phyloP scores from a whole-genome alignment of 2,888 invertebrate species.

The Caenorhabditis panamensis region DNA sequence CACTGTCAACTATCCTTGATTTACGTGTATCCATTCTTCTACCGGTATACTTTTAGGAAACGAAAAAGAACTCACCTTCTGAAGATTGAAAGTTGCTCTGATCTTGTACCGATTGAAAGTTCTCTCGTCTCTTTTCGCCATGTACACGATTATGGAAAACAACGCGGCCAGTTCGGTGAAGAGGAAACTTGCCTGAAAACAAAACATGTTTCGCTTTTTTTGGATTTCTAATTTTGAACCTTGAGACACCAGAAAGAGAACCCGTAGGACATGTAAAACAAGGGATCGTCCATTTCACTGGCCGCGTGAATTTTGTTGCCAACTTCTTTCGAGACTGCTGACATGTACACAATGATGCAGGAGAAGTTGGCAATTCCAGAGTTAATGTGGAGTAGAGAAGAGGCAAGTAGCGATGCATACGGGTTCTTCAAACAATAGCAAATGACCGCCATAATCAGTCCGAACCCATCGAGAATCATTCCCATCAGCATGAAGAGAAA shows the following conservation, averaged over 20 bases:
- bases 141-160: slow-evolving; percentile 79
- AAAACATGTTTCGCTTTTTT: background rate
- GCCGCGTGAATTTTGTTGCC: slow-evolving; percentile 80
- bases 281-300: slow-evolving; percentile 79
- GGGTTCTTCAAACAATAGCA: slow-evolving; percentile 73
- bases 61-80: slow-evolving; percentile 25
- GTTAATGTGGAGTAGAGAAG: slow-evolving; percentile 78
- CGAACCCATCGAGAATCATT: slow-evolving; percentile 62
- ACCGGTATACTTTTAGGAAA: background rate
- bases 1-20: background rate
- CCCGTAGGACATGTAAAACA: slow-evolving; percentile 81
- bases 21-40: background rate
- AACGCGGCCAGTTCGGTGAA: slow-evolving; percentile 79
- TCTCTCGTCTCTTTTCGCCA: slow-evolving; percentile 81
- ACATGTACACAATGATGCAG: slow-evolving; percentile 81
- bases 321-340: slow-evolving; percentile 79
- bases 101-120: slow-evolving; percentile 80
- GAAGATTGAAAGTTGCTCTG: slow-evolving; percentile 62
- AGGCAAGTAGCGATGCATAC: slow-evolving; percentile 74
- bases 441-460: slow-evolving; percentile 67
- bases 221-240: slow-evolving; percentile 47
- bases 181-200: slow-evolving; percentile 75
- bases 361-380: slow-evolving; percentile 79
- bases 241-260: slow-evolving; percentile 79
- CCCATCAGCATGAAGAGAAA: slow-evolving; percentile 77